Conservation (phyloP, 2,113 vertebrate genomes). For the Spea multiplicata region DNA sequence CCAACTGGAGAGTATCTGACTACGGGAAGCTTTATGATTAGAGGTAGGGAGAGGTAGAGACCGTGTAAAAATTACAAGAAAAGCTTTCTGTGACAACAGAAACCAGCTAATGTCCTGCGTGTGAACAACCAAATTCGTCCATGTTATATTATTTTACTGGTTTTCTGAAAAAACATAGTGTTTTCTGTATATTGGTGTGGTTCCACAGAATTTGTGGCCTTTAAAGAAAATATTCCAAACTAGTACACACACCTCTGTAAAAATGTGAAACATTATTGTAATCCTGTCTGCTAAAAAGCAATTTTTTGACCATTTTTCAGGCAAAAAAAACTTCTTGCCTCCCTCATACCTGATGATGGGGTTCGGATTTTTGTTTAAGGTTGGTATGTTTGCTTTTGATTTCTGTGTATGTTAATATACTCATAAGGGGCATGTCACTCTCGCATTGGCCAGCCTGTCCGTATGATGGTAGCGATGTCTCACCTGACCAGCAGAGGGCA, state of each 20-base stretch:
- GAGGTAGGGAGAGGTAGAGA: slow-evolving; percentile 73
- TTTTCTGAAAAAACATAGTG: no score
- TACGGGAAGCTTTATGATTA: slow-evolving; percentile 97
- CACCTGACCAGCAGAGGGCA: slow-evolving; percentile 11
- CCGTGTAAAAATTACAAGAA: no score
- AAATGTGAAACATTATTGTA: no score
- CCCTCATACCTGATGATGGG: slow-evolving; percentile 98
- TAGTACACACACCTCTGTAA: no score
- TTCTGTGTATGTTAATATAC: neutral
- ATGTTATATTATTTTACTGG: no score
- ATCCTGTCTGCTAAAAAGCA: neutral
- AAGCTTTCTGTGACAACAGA: no score
- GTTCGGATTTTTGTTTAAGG: slow-evolving; percentile 97
- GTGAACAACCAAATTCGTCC: no score
- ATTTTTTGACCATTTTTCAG: slow-evolving; percentile 63
- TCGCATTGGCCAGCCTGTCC: neutral
- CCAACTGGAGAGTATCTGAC: slow-evolving; percentile 97
- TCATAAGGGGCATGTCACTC: neutral
- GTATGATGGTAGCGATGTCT: slow-evolving; percentile 10
- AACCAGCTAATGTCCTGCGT: no score
- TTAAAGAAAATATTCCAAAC: no score
- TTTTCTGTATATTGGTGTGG: no score
- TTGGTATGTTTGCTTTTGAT: neutral
- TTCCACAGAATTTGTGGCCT: no score
- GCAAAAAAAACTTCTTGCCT: slow-evolving; percentile 97